phyloP scores from a whole-genome alignment of 1,140 invertebrate species.

The Geopemphigus sp. region DNA sequence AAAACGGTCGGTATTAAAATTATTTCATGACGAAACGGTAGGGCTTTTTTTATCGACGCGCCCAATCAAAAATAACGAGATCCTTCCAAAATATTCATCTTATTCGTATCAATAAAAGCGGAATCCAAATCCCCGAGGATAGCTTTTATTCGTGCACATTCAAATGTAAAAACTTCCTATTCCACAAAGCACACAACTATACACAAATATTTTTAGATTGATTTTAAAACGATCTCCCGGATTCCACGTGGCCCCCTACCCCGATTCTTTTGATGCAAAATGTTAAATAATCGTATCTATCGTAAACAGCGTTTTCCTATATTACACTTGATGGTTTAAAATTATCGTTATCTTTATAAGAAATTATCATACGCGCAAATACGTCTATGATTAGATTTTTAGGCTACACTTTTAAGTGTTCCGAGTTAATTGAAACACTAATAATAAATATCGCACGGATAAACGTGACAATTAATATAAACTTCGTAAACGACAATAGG shows the following conservation, averaged over 20 bases:
- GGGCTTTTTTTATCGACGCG: not conserved
- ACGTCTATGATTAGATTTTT: too few species aligned
- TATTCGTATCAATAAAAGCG: not conserved
- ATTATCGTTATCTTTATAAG: too few species aligned
- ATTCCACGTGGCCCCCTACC: not conserved
- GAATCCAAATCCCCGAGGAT: not conserved
- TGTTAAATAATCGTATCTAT: slow-evolving; percentile 14
- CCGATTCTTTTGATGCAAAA: not conserved
- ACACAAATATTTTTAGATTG: not conserved
- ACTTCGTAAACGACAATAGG: too few species aligned
- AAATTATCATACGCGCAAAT: too few species aligned
- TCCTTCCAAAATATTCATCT: not conserved
- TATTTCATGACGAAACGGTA: not conserved
- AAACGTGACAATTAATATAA: too few species aligned
- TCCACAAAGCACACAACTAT: not conserved
- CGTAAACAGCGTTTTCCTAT: not conserved
- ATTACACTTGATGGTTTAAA: too few species aligned
- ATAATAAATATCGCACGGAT: too few species aligned
- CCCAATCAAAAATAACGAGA: not conserved
- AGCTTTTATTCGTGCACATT: not conserved
- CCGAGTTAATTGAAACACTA: too few species aligned
- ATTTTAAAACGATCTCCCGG: not conserved
- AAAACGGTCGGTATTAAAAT: too few species aligned
- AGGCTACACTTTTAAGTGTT: too few species aligned
- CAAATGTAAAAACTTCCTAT: slow-evolving; percentile 6